Conservation (phyloP, 2,797 vertebrate genomes). For the Varecia variegata region DNA sequence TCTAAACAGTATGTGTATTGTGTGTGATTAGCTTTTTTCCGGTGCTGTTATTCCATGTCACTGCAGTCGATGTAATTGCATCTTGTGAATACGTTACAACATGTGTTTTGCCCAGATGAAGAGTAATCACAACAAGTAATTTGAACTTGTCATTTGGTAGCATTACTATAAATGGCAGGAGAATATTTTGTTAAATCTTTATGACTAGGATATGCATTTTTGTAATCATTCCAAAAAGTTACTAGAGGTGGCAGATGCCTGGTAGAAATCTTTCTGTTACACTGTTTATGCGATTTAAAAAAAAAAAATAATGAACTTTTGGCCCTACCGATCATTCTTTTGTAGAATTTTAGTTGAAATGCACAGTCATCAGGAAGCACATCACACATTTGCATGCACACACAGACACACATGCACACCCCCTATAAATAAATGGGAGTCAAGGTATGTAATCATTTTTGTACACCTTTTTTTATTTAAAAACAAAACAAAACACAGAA, state of each 20-base stretch:
- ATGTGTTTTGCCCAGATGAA: conserved; percentile 85
- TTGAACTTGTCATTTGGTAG: conserved; percentile 84
- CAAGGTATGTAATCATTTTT: neutral
- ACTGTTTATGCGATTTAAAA: neutral
- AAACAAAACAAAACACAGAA: neutral
- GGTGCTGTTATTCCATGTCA: conserved; percentile 76
- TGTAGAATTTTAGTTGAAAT: neutral
- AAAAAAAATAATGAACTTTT: conserved; percentile 37
- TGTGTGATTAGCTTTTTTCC: conserved; percentile 63
- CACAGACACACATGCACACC: neutral
- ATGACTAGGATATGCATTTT: conserved; percentile 55
- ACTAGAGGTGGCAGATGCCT: conserved; percentile 58
- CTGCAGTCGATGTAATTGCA: conserved; percentile 81
- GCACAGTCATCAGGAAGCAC: neutral
- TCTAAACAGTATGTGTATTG: conserved; percentile 60
- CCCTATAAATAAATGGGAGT: neutral
- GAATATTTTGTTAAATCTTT: conserved; percentile 72
- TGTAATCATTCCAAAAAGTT: conserved; percentile 65
- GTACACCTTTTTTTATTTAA: neutral
- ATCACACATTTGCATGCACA: neutral
- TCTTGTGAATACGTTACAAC: conserved; percentile 81
- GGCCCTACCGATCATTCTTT: neutral
- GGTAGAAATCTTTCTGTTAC: conserved; percentile 22
- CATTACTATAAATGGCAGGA: conserved; percentile 84
- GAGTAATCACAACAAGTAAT: conserved; percentile 85